Evolutionary conservation across 2,888 invertebrate genomes (phyloP), one percentile per base, ranked within the genome.

Genomic region (Rhagonycha fulva): DNA sequence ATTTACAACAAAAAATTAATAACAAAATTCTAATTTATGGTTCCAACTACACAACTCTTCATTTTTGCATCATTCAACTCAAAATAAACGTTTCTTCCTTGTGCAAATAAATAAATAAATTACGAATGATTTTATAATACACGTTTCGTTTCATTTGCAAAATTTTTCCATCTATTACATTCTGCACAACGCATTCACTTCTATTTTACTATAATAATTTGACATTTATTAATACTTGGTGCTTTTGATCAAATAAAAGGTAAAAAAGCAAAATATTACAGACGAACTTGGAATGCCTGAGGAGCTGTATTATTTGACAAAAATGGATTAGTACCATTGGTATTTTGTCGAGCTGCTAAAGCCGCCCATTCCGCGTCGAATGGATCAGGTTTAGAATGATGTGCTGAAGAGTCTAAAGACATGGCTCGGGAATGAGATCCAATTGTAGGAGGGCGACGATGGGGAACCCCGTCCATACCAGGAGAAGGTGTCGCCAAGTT

Each of bases 321-420:
- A 83, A 92, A 92, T 1, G 92, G 92, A 85, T 92, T 92, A 69
- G 93, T 93, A 76, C 90, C 90, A 80, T 85, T 86, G 72, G 89
- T 89, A 76, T 89, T 87, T 76, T 89, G 86, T 82, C 89, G 88
- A 32, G 92, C 90, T 1, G 92, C 91, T 68, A 91, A 89, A 74
- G 92, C 92, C 1, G 93, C 95, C 95, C 95, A 96, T 82, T 95
- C 95, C 12, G 95, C 95, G 85, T 96, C 95, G 85, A 96, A 96
- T 0, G 96, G 95, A 88, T 96, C 94, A 14, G 89, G 84, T 69
- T 70, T 70, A 2, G 77, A 68, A 68, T 72, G 76, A 9, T 76
- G 76, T n/a, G 82, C 81, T 2, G 87, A 88, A 0, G 90, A 89
- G 78, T 90, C 90, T 76, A 92, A 82, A 0, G 91, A 91, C 84